phyloP scores from a whole-genome alignment of 2,113 vertebrate species.

The Rallus limicola region DNA sequence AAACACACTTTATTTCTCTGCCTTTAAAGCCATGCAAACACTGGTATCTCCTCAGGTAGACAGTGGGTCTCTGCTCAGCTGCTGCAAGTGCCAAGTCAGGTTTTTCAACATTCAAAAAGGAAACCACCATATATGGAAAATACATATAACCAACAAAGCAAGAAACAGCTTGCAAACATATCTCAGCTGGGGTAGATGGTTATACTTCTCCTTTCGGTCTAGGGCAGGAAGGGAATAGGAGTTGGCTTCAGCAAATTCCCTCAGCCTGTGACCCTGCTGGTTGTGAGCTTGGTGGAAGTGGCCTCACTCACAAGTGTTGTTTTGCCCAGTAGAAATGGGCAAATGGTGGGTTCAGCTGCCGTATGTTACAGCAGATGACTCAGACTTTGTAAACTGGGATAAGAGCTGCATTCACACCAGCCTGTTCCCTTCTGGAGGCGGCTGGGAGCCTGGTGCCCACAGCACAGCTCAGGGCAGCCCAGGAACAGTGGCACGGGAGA shows the following conservation, averaged over 20 bases:
- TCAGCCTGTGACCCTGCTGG: background rate
- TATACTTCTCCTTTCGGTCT: background rate
- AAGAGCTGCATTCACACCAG: background rate
- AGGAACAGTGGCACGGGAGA: rapidly evolving
- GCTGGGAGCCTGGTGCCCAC: background rate
- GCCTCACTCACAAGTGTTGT: background rate
- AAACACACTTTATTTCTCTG: background rate
- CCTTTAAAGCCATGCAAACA: background rate
- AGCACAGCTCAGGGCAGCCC: rapidly evolving
- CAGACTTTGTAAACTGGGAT: background rate
- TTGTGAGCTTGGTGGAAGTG: background rate
- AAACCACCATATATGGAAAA: background rate
- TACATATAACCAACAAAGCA: rapidly evolving
- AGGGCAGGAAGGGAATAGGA: background rate
- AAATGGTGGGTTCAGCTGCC: background rate
- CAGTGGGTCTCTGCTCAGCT: background rate
- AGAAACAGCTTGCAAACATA: background rate
- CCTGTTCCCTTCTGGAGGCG: background rate
- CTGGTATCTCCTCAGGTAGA: background rate
- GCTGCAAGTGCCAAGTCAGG: background rate
- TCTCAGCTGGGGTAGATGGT: background rate
- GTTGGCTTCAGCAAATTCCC: background rate
- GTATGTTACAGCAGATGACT: rapidly evolving
- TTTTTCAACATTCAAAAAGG: background rate
- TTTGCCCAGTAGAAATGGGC: background rate